Conservation (phyloP, 2,888 invertebrate genomes). For the Trisateles emortualis region DNA sequence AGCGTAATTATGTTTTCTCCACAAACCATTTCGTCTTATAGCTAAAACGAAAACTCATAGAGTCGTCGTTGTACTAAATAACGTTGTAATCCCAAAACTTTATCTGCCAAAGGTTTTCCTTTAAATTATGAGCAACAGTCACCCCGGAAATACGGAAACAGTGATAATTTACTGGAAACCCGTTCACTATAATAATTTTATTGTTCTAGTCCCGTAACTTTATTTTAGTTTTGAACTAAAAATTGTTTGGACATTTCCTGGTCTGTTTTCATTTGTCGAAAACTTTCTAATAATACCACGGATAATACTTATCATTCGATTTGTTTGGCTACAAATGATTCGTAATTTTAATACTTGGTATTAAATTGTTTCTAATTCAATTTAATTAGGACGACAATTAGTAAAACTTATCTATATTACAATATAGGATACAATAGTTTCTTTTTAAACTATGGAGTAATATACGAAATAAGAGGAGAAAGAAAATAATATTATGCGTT, state of each 20-base stretch:
- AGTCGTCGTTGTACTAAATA: slow-evolving; percentile 15
- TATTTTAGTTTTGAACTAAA: slow-evolving; percentile 13
- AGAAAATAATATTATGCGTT: no score
- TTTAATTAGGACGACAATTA: no score
- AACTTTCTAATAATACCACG: neutral
- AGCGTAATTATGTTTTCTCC: neutral
- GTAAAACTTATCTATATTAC: no score
- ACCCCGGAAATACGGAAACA: slow-evolving; percentile 27
- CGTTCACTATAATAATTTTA: slow-evolving; percentile 22
- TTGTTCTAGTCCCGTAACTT: slow-evolving; percentile 25
- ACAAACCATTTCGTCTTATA: neutral
- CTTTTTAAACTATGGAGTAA: no score
- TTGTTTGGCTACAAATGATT: neutral
- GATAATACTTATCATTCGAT: neutral
- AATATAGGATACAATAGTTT: no score
- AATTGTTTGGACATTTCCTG: slow-evolving; percentile 1
- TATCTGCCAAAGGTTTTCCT: slow-evolving; percentile 14
- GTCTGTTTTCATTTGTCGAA: neutral
- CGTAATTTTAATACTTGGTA: neutral
- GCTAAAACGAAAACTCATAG: slow-evolving; percentile 13
- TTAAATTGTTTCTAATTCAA: neutral
- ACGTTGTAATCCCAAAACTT: slow-evolving; percentile 30
- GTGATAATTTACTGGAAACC: slow-evolving; percentile 28
- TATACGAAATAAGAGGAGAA: no score
- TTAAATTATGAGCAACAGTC: slow-evolving; percentile 30